phyloP scores from a whole-genome alignment of 2,888 invertebrate species.

The Helobdella robusta region DNA sequence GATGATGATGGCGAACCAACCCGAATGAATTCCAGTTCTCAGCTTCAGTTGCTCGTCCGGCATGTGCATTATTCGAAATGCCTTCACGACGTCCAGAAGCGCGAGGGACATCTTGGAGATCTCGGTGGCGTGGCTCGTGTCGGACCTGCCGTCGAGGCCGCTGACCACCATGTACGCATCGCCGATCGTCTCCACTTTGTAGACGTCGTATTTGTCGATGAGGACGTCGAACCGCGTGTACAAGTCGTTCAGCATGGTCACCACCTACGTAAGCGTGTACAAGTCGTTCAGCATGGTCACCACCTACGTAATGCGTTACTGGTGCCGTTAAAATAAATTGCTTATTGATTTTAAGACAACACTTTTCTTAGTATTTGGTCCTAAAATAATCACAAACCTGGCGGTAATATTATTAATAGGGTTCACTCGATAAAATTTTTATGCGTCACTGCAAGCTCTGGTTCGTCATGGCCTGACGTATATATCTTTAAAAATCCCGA shows the following conservation, averaged over 20 bases:
- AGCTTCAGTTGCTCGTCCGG: slow-evolving; percentile 25
- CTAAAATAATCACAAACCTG: too few relatives aligned
- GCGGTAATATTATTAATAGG: too few relatives aligned
- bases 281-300: slow-evolving; percentile 92
- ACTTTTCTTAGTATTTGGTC: too few relatives aligned
- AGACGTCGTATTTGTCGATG: slow-evolving; percentile 73
- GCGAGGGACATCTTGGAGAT: slow-evolving; percentile 25
- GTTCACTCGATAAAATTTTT: too few relatives aligned
- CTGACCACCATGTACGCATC: slow-evolving; percentile 32
- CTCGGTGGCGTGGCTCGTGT: slow-evolving; percentile 11
- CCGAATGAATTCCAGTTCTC: slow-evolving; percentile 30
- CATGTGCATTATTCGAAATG: slow-evolving; percentile 25
- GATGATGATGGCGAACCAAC: slow-evolving; percentile 12
- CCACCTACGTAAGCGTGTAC: slow-evolving; percentile 85
- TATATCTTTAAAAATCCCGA: too few relatives aligned
- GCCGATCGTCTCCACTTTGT: slow-evolving; percentile 57
- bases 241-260: slow-evolving; percentile 88
- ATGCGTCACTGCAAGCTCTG: too few relatives aligned
- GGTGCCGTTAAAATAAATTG: too few relatives aligned
- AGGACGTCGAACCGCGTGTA: slow-evolving; percentile 95
- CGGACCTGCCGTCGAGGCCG: slow-evolving; percentile 16
- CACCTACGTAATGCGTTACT: too few relatives aligned
- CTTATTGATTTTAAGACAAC: too few relatives aligned
- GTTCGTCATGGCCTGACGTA: too few relatives aligned
- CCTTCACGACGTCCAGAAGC: slow-evolving; percentile 9